Percentiles rank a stretch among this genome's conserved stretches.
Conservation (phyloP, 2,888 invertebrate species). For the Adelognathus sp. region DNA sequence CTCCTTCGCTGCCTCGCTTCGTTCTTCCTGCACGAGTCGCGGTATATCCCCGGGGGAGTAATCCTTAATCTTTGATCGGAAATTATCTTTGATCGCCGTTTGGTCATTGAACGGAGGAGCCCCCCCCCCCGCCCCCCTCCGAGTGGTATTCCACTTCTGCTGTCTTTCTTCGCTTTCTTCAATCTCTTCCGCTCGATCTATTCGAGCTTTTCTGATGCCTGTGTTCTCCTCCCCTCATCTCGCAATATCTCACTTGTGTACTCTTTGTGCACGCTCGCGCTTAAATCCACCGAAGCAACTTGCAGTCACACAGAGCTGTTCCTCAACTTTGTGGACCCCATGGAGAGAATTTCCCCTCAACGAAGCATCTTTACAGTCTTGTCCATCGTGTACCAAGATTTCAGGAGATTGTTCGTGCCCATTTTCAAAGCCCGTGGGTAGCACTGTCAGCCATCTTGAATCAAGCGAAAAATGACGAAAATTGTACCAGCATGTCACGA, state of each 20-base stretch:
- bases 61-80: slow-evolving; percentile 79
- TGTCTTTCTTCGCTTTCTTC: background rate
- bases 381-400: too few species aligned
- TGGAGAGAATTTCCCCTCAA: too few species aligned
- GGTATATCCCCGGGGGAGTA: slow-evolving; percentile 67
- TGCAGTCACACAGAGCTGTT: slow-evolving; percentile 21
- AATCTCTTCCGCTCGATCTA: slow-evolving; percentile 19
- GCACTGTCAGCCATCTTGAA: too few species aligned
- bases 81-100: slow-evolving; percentile 78
- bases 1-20: slow-evolving; percentile 10
- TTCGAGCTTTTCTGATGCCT: background rate
- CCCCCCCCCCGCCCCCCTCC: background rate
- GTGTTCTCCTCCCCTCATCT: background rate
- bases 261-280: background rate
- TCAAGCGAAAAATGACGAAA: too few species aligned
- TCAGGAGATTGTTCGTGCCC: too few species aligned
- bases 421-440: too few species aligned
- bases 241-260: slow-evolving; percentile 4
- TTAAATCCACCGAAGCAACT: slow-evolving; percentile 3
- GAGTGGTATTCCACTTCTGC: background rate
- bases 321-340: slow-evolving; percentile 19
- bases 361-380: too few species aligned
- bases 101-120: slow-evolving; percentile 62
- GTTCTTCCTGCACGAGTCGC: slow-evolving; percentile 48
- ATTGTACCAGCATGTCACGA: too few species aligned